Evolutionary conservation across 1,140 invertebrate species (phyloP).

Genomic region (Drosophila mauritiana): DNA sequence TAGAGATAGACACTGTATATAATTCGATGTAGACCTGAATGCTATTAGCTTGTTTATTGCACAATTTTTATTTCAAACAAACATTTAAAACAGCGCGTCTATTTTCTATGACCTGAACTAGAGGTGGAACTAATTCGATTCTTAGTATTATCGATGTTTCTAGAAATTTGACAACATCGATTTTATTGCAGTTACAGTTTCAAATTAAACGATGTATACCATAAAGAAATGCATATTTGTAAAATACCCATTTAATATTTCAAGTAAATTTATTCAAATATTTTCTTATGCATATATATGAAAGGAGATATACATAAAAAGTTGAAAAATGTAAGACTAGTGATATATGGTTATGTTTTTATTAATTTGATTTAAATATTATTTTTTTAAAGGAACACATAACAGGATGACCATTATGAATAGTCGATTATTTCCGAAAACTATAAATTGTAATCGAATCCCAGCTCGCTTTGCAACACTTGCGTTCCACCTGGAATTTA

Average conservation of each 20-base stretch:
- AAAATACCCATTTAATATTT: no score
- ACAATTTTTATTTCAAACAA: constrained; percentile 16
- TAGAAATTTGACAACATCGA: background rate
- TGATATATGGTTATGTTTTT: no score
- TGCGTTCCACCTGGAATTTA: background rate
- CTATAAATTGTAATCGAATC: background rate
- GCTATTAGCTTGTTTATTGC: constrained; percentile 5
- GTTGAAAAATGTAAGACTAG: no score
- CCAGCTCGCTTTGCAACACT: constrained; percentile 2
- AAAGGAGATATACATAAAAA: no score
- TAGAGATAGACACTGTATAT: background rate
- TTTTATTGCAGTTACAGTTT: background rate
- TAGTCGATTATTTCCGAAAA: background rate
- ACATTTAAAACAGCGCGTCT: constrained; percentile 52
- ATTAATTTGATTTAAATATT: no score
- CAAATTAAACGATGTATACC: no score
- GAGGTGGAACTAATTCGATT: constrained; percentile 1
- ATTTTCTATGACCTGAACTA: constrained; percentile 1
- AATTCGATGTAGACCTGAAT: no score
- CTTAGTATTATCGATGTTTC: background rate
- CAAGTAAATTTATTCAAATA: no score
- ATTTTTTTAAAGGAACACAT: no score
- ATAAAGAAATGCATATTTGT: no score
- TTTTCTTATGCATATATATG: no score
- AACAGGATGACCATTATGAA: no score